These are phyloP conservation scores for Drosophila nr. fundita DNA, from an alignment of 2,888 invertebrate species.

Conservation along the genomic window DNA sequence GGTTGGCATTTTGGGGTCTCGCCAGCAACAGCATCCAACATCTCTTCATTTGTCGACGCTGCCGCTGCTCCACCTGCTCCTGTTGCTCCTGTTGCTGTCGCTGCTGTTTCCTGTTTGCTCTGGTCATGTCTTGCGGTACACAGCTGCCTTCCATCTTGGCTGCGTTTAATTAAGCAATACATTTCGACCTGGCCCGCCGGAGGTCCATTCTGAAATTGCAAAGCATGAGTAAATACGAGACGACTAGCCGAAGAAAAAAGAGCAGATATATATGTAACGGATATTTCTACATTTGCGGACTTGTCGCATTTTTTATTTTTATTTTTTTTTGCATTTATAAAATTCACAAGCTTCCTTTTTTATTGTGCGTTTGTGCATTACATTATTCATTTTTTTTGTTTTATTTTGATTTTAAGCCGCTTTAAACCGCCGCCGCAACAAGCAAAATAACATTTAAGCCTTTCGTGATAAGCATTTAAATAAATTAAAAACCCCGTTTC, in stretches of 20 bases:
- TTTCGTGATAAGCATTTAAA: slow-evolving; percentile 82
- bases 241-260: slow-evolving; percentile 1
- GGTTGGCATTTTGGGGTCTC: slow-evolving; percentile 55
- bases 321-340: slow-evolving; percentile 2
- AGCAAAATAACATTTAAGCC: slow-evolving; percentile 80
- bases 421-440: slow-evolving; percentile 77
- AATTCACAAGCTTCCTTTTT: slow-evolving; percentile 6
- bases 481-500: slow-evolving; percentile 75
- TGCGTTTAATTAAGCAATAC: slow-evolving; percentile 66
- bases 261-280: not conserved
- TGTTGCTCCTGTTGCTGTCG: slow-evolving; percentile 2
- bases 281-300: slow-evolving; percentile 5
- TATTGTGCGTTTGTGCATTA: slow-evolving; percentile 42
- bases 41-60: slow-evolving; percentile 27
- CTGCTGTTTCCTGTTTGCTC: slow-evolving; percentile 31
- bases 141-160: slow-evolving; percentile 24
- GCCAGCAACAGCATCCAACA: slow-evolving; percentile 14
- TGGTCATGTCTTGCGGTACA: slow-evolving; percentile 60
- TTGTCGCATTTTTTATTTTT: not conserved
- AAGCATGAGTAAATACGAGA: slow-evolving; percentile 16
- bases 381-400: slow-evolving; percentile 28
- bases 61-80: slow-evolving; percentile 6
- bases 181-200: slow-evolving; percentile 37
- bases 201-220: slow-evolving; percentile 38
- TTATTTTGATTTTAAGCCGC: slow-evolving; percentile 66